Evolutionary conservation across 2,113 vertebrate genomes (phyloP), one percentile per base, ranked within the genome.

Genomic region (Jacana jacana): DNA sequence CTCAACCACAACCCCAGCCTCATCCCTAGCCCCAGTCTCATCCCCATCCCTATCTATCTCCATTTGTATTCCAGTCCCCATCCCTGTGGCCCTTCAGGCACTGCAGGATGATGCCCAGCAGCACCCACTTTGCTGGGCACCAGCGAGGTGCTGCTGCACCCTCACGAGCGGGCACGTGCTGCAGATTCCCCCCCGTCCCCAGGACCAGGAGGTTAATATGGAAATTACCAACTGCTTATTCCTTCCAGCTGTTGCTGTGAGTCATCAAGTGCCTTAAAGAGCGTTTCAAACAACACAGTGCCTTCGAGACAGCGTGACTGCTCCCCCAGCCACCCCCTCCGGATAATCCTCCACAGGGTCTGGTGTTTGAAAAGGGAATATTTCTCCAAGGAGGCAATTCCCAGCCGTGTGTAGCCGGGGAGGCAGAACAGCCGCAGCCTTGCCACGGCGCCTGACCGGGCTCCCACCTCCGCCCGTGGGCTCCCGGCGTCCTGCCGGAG

Each of bases 181-280:
- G 49, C 79, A 54, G 19, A 78, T 70, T 44, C 66, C 30, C 35
- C 18, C 52, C 64, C 3, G 1, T 48, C 37, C 64, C 95, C 31
- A 64, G 84, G 55, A 42, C 42, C 31, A 5, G 80, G 64, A 93
- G 92, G 89, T 87, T 89, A 97, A 96, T 96, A 95, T 81, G 94
- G 94, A 94, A 87, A 95, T 89, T 89, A 57, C 95, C 89, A 75
- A 93, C 94, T 60, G 85, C 94, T 96, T 96, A 97, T 97, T 96
- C 95, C 93, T 97, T 97, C 97, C 97, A 97, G 98, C 98, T 97
- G 97, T 94, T 95, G 81, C 96, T 91, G 79, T 94, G 97, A 97
- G 94, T 93, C 96, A 95, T 91, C 96, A 64, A 90, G 96, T 37
- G 89, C 92, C 91, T 96, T 68, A 76, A 68, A 93, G 96, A 88